Conservation (phyloP, 2,888 invertebrate species). For the Brachylomia viminalis region DNA sequence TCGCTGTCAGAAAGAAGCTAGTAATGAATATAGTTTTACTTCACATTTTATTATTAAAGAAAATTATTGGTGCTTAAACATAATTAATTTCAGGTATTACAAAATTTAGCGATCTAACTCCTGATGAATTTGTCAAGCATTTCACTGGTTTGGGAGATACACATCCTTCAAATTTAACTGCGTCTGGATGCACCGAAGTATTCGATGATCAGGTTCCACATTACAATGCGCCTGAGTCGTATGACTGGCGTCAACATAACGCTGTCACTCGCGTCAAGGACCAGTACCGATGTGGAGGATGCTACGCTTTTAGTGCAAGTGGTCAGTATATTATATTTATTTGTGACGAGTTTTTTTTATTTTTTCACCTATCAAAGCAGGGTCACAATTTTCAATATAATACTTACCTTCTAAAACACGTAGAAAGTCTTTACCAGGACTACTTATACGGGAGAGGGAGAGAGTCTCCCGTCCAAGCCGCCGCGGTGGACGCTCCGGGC, state of each 20-base stretch:
- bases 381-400: too few species aligned
- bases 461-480: too few species aligned
- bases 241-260: slow-evolving; percentile 94
- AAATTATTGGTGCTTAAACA: background rate
- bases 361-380: background rate
- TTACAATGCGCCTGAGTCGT: slow-evolving; percentile 56
- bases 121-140: slow-evolving; percentile 32
- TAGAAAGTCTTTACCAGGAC: background rate
- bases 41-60: background rate
- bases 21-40: too few species aligned
- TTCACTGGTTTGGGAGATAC: slow-evolving; percentile 15
- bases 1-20: too few species aligned
- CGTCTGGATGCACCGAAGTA: background rate
- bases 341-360: background rate
- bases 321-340: slow-evolving; percentile 35
- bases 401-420: too few species aligned
- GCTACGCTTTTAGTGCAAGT: slow-evolving; percentile 91
- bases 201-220: slow-evolving; percentile 32
- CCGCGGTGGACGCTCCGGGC: too few species aligned
- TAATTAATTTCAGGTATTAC: slow-evolving; percentile 51
- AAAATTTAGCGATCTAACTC: slow-evolving; percentile 50
- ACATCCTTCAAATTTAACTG: slow-evolving; percentile 16
- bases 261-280: slow-evolving; percentile 95
- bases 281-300: slow-evolving; percentile 94
- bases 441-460: too few species aligned